Evolutionary conservation across 2,797 vertebrate genomes (phyloP).

Genomic region (Emys orbicularis): DNA sequence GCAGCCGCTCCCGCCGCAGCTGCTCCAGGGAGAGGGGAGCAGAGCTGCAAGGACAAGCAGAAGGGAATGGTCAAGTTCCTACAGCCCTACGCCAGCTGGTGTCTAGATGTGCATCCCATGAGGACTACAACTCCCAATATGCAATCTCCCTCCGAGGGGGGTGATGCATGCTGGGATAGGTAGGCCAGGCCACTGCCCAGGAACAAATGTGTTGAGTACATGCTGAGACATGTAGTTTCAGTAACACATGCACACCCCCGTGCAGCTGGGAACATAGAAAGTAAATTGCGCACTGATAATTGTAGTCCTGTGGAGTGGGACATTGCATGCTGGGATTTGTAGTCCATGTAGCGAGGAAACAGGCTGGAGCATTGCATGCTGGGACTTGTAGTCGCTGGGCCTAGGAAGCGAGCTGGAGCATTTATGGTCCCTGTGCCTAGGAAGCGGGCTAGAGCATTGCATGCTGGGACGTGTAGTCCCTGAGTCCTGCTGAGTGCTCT

Average conservation of each 20-base stretch:
- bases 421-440: background rate
- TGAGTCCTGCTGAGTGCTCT: background rate
- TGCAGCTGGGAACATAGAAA: background rate
- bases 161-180: background rate
- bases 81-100: too few species aligned
- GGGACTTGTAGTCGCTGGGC: background rate
- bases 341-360: background rate
- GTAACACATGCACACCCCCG: too few species aligned
- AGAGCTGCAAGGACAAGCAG: background rate
- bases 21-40: slow-evolving; percentile 81
- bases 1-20: slow-evolving; percentile 86
- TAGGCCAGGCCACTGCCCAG: background rate
- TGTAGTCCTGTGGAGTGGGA: background rate
- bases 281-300: background rate
- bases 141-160: background rate
- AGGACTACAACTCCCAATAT: background rate
- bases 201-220: background rate
- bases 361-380: too few species aligned
- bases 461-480: background rate
- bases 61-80: too few species aligned
- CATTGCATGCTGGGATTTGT: background rate
- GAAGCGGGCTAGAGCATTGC: too few species aligned
- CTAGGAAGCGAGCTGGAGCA: too few species aligned
- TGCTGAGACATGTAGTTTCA: too few species aligned
- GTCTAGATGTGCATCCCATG: background rate